phyloP scores from a whole-genome alignment of 23 tunicate genomes.

The Ascidia mentula region DNA sequence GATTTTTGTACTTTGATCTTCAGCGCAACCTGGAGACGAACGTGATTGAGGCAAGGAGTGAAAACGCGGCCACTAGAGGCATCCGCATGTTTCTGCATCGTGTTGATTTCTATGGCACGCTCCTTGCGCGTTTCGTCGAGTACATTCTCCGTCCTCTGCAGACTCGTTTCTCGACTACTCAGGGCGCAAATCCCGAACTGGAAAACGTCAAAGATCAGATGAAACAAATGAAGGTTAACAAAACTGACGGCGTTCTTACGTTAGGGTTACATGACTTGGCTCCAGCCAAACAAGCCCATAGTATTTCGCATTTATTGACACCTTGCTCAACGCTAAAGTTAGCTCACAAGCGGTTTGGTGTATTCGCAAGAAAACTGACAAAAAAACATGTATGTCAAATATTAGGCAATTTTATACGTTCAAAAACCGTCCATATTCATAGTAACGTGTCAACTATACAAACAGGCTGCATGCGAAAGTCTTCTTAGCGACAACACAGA shows the following conservation, averaged over 20 bases:
- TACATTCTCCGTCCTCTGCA: conserved; percentile 53
- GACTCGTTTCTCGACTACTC: conserved; percentile 31
- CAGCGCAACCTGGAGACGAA: conserved; percentile 81
- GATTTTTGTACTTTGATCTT: conserved; percentile 2
- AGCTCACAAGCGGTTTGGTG: too few relatives aligned
- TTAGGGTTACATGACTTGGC: too few relatives aligned
- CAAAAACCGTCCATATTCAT: too few relatives aligned
- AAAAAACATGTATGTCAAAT: too few relatives aligned
- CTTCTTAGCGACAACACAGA: conserved; percentile 64
- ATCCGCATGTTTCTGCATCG: conserved; percentile 67
- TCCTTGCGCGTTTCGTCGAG: conserved; percentile 63
- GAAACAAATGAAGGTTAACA: conserved; percentile 54
- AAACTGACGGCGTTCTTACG: too few relatives aligned
- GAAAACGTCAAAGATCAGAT: conserved; percentile 53
- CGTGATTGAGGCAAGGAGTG: conserved; percentile 44
- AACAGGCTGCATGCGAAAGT: conserved; percentile 45
- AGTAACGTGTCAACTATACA: neutral
- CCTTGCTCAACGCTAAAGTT: too few relatives aligned
- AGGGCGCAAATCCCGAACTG: conserved; percentile 35
- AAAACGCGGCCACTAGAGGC: conserved; percentile 87
- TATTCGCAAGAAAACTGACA: too few relatives aligned
- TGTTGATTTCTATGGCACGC: conserved; percentile 76
- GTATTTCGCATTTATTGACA: too few relatives aligned
- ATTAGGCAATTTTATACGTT: too few relatives aligned
- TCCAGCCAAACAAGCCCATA: too few relatives aligned